These are phyloP conservation scores for Stegostoma tigrinum DNA, from an alignment of 2,113 vertebrate genomes.

Conservation along the genomic window DNA sequence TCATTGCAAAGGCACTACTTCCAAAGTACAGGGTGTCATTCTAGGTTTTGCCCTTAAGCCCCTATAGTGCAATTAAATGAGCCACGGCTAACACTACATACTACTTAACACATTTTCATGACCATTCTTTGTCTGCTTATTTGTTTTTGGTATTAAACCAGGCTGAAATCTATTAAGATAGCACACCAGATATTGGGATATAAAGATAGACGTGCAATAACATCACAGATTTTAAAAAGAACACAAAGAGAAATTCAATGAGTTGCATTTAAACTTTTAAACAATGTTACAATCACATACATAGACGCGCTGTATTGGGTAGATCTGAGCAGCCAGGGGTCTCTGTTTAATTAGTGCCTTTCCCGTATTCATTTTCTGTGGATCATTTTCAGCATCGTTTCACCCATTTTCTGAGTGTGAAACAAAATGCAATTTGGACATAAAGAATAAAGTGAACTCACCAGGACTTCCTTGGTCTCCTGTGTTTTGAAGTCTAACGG, in stretches of 20 bases:
- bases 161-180: not conserved
- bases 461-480: constrained; percentile 8
- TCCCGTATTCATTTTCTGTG: not conserved
- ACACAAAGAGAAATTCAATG: not conserved
- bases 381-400: not conserved
- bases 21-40: not conserved
- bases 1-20: not conserved
- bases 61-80: not conserved
- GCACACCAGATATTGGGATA: not conserved
- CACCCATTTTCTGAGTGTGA: not conserved
- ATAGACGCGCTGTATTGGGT: not conserved
- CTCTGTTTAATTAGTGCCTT: not conserved
- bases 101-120: not conserved
- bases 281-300: not conserved
- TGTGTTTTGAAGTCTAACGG: not conserved
- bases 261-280: not conserved
- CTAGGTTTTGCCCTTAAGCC: not conserved
- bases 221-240: not conserved
- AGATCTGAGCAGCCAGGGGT: not conserved
- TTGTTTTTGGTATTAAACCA: not conserved
- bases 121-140: not conserved
- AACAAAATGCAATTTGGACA: not conserved
- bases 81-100: not conserved
- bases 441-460: not conserved
- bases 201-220: not conserved